Evolutionary conservation across 1,140 invertebrate species (phyloP).

Genomic region (Lineus longissimus): DNA sequence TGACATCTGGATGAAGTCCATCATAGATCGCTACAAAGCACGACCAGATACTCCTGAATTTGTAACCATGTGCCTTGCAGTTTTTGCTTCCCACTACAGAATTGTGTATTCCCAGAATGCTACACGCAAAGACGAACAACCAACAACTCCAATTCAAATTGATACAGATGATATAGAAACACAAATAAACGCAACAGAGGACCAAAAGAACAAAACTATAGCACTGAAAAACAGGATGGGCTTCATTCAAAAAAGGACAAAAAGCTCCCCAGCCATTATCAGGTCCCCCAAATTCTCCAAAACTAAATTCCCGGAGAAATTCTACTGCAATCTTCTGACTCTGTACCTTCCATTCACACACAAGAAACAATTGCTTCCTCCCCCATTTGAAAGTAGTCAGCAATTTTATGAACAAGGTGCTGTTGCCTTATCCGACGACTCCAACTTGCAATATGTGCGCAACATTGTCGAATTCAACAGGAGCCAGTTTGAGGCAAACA

Average conservation of each 20-base stretch:
- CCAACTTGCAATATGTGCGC: background rate
- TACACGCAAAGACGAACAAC: too few species aligned
- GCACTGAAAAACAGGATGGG: slow-evolving; percentile 17
- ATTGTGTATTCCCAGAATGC: background rate
- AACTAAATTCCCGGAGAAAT: slow-evolving; percentile 9
- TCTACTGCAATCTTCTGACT: slow-evolving; percentile 10
- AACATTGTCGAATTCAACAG: background rate
- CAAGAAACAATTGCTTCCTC: slow-evolving; percentile 17
- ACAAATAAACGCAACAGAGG: slow-evolving; percentile 6
- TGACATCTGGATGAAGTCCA: slow-evolving; percentile 16
- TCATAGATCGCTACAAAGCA: slow-evolving; percentile 14
- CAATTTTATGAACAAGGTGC: slow-evolving; percentile 14
- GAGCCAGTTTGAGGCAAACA: background rate
- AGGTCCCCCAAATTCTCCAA: slow-evolving; percentile 16
- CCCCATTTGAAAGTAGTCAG: slow-evolving; percentile 9
- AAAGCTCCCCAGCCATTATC: slow-evolving; percentile 8
- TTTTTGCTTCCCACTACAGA: slow-evolving; percentile 18
- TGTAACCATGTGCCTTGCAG: slow-evolving; percentile 19
- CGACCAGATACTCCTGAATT: slow-evolving; percentile 11
- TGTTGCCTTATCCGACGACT: slow-evolving; percentile 1
- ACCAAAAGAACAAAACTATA: slow-evolving; percentile 3
- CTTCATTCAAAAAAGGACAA: slow-evolving; percentile 17
- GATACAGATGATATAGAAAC: background rate
- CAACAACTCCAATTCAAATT: too few species aligned
- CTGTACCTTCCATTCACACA: slow-evolving; percentile 13